These are phyloP conservation scores for Eulemur rufifrons DNA, from an alignment of 2,113 vertebrate genomes.

Conservation along the genomic window DNA sequence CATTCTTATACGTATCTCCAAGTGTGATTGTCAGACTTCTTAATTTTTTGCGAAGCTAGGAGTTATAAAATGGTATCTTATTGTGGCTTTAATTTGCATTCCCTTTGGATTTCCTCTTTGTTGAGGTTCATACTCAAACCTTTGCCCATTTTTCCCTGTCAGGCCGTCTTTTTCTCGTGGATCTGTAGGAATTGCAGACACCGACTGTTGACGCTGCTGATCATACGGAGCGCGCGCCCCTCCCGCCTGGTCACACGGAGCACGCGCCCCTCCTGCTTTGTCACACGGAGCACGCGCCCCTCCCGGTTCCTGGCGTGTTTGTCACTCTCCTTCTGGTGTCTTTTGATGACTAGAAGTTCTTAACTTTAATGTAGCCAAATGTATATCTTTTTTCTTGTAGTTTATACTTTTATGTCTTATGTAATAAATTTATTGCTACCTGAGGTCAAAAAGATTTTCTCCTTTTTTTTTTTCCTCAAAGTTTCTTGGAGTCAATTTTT, in stretches of 20 bases:
- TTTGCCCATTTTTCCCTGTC: accelerated
- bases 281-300: no score
- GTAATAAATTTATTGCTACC: neutral
- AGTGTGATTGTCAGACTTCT: neutral
- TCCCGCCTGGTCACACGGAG: no score
- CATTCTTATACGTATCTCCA: accelerated
- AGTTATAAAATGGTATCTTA: neutral
- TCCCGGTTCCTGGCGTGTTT: no score
- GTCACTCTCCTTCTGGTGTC: neutral
- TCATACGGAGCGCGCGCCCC: accelerated
- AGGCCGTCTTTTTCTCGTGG: neutral
- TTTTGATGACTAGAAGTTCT: neutral
- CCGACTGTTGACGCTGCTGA: accelerated
- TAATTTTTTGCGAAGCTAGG: accelerated
- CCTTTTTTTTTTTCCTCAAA: neutral
- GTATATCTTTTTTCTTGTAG: neutral
- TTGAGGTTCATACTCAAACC: no score
- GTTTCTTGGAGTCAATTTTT: neutral
- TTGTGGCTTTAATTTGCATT: neutral
- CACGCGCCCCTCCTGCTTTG: no score
- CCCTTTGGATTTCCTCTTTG: neutral
- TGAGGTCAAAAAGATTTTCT: neutral
- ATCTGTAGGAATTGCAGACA: accelerated
- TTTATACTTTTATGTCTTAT: neutral
- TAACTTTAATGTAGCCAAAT: neutral